Percentiles rank a stretch among this genome's conserved stretches.
Conservation (phyloP, 2,113 vertebrate genomes). For the Pollimyrus isidori region DNA sequence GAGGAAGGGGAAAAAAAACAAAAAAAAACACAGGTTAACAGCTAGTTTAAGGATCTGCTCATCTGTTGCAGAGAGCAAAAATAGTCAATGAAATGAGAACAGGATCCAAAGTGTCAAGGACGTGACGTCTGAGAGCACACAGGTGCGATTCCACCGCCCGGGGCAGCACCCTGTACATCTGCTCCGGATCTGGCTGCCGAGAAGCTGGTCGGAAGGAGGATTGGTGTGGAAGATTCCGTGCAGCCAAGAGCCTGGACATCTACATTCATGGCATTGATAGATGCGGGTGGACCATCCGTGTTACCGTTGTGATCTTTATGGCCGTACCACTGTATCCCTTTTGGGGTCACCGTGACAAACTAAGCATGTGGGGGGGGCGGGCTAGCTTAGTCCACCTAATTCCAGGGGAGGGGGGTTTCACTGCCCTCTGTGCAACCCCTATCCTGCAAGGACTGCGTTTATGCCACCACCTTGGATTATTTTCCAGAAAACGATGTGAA, state of each 20-base stretch:
- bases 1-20: too few relatives aligned
- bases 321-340: background rate
- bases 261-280: background rate
- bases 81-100: conserved; percentile 65
- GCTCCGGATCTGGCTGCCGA: conserved; percentile 68
- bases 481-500: background rate
- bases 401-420: background rate
- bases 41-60: conserved; percentile 76
- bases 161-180: conserved; percentile 66
- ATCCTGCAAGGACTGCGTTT: background rate
- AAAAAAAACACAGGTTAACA: conserved; percentile 70
- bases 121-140: conserved; percentile 62
- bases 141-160: conserved; percentile 60
- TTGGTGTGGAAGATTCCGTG: conserved; percentile 60
- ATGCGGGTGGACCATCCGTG: background rate
- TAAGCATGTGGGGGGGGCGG: background rate
- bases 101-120: conserved; percentile 74
- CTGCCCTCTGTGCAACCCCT: background rate
- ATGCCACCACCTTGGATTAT: background rate
- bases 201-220: conserved; percentile 56
- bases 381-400: background rate
- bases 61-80: conserved; percentile 73
- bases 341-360: background rate
- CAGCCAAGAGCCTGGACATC: background rate
- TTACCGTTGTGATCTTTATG: background rate